Base-by-base conservation (phyloP, 1,140 invertebrate genomes). In the Diorhabda sublineata region DNA sequence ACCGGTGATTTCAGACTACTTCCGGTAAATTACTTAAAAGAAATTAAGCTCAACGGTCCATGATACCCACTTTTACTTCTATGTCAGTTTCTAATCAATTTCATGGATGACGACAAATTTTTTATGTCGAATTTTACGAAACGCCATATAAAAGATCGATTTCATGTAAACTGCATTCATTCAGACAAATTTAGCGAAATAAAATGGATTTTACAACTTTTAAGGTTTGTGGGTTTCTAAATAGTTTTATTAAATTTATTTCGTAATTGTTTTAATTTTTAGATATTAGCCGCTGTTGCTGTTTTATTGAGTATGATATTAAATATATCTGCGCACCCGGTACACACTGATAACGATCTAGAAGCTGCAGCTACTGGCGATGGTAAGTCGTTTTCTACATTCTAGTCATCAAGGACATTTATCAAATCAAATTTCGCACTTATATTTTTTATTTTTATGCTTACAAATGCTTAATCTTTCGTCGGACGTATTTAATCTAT, bases 341-440 rank as follows among this genome's bases (percentile, higher is more conserved):
- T 26, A 26, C 26, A 26, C 26, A 26, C 26, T 26, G 26, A 60
- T 42, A 8, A 70, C 11, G 69, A 70, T 67, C 63, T 59, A 57
- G 64, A 70, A 44, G 45, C 42, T n/a, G 69, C 69, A 9, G 69
- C 69, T 42, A 63, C 69, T 45, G 65, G 69, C 11, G 69, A 61
- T 66, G 67, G 67, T 69, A 58, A 69, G 67, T 52, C 42, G 42
- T 47, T n/a, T 68, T 61, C 11, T 7, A 9, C 43, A 47, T 43
- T 45, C 4, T 6, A 26, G 26, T 26, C 26, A 26, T 26, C 26
- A 26, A 26, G 26, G 26, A 26, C 26, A 26, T 26, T 26, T 26
- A 26, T 26, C 26, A 26, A 26, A 26, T 26, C 26, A 26, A 26
- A 26, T 26, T 26, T 26, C 26, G 26, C 26, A 26, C 26, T 26